Evolutionary conservation across 2,113 vertebrate species (phyloP), one percentile per base, ranked within the genome.

Genomic region (Diadophis punctatus): DNA sequence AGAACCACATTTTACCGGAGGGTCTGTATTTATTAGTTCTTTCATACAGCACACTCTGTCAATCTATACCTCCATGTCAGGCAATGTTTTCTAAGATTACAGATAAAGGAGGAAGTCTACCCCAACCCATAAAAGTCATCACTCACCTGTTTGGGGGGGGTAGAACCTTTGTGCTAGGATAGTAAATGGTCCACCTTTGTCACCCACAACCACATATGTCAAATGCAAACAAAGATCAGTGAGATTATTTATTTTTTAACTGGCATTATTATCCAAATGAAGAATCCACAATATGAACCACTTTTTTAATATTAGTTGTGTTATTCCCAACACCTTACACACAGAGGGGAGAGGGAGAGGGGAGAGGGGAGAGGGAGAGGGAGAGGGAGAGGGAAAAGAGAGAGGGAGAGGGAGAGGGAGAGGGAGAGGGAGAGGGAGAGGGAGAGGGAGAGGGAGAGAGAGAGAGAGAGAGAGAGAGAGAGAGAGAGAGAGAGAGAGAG

Each of bases 41-140:
- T 92, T 90, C 93, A 93, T 90, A n/a, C 56, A 4, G 88, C 91
- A 84, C 18, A 91, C 14, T 84, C 80, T 74, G 84, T 56, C 55
- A 25, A 51, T 22, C 20, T 88, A 1, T 7, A 20, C 4, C 52
- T 74, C 8, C 58, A 88, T 60, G 9, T 3, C 60, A 87, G 18
- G 30, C 2, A 94, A 55, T 3, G 0, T 25, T 25, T 92, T 89
- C 27, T 74, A 20, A 90, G 88, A 3, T 20, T 58, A 43, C 3
- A 89, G 30, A 84, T 84, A 49, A 1, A 58, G 49, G 3, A 74
- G 1, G 12, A 90, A 93, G n/a, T 0, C 2, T 0, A 0, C 3
- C 56, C 20, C 34, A 34, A 2, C 3, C 91, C 30, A 88, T 1
- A 87, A 60, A 92, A 89, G 2, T 49, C 30, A 16, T 7, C 49